A percentile compares a stretch with the other conserved stretches of the same genome.
Conservation (phyloP, 2,797 vertebrate species). For the Distichodus sexfasciatus region DNA sequence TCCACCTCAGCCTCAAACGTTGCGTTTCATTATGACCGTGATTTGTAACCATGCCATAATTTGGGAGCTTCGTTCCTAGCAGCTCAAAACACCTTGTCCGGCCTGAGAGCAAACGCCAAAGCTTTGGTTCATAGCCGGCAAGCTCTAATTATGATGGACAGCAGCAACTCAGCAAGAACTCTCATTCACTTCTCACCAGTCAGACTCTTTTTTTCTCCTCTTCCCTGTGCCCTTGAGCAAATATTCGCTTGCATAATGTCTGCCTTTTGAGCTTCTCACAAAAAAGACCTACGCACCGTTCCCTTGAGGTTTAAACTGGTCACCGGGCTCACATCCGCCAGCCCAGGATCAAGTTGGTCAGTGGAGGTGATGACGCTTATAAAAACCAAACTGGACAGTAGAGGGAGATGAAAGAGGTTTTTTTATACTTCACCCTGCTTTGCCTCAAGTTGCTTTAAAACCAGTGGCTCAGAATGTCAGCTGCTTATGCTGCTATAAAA, state of each 20-base stretch:
- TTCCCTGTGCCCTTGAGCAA: background rate
- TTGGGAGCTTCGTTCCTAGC: background rate
- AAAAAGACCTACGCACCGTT: background rate
- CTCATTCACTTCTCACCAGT: slow-evolving; percentile 12
- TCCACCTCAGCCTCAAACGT: no score
- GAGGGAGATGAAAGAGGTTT: background rate
- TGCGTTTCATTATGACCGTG: no score
- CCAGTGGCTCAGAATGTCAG: background rate
- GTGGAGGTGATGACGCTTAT: slow-evolving; percentile 13
- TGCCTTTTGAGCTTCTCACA: background rate
- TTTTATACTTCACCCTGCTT: slow-evolving; percentile 23
- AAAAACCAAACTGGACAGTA: slow-evolving; percentile 16
- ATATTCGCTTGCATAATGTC: background rate
- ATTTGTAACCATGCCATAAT: no score
- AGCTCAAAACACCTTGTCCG: background rate
- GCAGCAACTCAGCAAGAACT: background rate
- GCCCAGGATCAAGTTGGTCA: background rate
- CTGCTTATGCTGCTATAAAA: background rate
- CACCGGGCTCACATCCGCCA: no score
- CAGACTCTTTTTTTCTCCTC: background rate
- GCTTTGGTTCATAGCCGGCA: slow-evolving; percentile 7
- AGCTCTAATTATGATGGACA: slow-evolving; percentile 9
- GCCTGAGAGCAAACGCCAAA: background rate
- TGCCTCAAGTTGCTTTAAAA: slow-evolving; percentile 19
- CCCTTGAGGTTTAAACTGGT: background rate